phyloP scores from a whole-genome alignment of 2,797 vertebrate genomes.

The Pachyuromys duprasi region DNA sequence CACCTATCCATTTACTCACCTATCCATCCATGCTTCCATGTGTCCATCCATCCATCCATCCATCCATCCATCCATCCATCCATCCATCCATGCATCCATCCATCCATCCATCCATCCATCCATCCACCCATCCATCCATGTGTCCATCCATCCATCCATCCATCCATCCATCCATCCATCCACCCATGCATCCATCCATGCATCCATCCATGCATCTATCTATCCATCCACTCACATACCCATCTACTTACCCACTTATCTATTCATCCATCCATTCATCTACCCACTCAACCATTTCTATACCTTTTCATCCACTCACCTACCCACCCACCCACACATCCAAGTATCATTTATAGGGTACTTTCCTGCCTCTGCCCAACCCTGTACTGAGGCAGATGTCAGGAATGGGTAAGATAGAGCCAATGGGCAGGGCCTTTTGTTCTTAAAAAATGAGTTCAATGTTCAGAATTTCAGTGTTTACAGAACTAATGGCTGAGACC shows the following conservation, averaged over 20 bases:
- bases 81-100: too few species aligned
- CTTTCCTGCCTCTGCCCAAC: not conserved
- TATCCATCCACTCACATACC: rapidly evolving
- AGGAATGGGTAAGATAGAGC: not conserved
- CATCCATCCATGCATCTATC: too few species aligned
- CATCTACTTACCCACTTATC: not conserved
- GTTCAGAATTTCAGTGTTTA: not conserved
- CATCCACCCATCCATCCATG: not conserved
- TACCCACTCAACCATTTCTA: not conserved
- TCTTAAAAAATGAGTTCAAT: slow-evolving; percentile 35
- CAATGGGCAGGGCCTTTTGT: not conserved
- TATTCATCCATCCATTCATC: not conserved
- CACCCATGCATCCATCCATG: not conserved
- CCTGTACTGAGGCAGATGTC: not conserved
- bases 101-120: too few species aligned
- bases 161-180: rapidly evolving
- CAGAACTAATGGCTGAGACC: not conserved
- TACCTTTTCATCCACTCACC: rapidly evolving
- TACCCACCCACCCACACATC: not conserved
- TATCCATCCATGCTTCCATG: too few species aligned
- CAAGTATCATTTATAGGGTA: not conserved
- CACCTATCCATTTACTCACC: not conserved
- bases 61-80: not conserved
- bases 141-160: not conserved
- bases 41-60: not conserved